Base-by-base conservation (phyloP, 2,888 invertebrate genomes). In the Thecocarcelia acutangulata region DNA sequence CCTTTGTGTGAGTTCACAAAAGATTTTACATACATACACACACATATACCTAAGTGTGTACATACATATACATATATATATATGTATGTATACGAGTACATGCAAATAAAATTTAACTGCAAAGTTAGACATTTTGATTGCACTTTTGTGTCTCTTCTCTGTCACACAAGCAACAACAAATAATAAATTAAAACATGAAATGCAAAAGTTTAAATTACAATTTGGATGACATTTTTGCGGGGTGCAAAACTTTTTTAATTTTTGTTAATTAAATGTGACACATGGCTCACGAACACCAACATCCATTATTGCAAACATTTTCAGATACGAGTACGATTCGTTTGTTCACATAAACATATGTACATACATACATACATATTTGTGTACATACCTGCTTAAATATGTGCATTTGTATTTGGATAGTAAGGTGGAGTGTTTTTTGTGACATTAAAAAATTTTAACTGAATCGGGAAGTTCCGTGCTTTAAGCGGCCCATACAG, bases 241-340 rank as follows among this genome's bases (percentile, higher is more conserved):
- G 44, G 21, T 63, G 73, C 17, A 58, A 70, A 75, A 80, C 21
- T 80, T 80, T 80, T 74, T 74, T 70, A 80, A 80, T 74, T 69
- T 74, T 80, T 70, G 44, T 79, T 79, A 74, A 74, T 79, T 74
- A 74, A 79, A 79, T 68, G 79, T 58, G 75, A 74, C 80, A 80
- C 58, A 70, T 70, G 64, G 44, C 56, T 63, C 64, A 72, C 58
- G 59, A 64, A 64, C 28, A 48, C 28, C 44, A 75, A 59, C 66
- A 50, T 68, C 28, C 66, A 75, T 59, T 19, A 19, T n/a, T 21
- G 5, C 15, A n/a, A 73, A 52, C 64, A 40, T 54, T n/a, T n/a
- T n/a, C n/a, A n/a, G 44, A 37, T 12, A 63, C 5, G 13, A 42
- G 3, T 42, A 13, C 9, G 13, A 42, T 42, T 42, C 3, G 3